These are phyloP conservation scores for Taenioides sp. DNA, from an alignment of 2,797 vertebrate genomes.

Conservation along the genomic window DNA sequence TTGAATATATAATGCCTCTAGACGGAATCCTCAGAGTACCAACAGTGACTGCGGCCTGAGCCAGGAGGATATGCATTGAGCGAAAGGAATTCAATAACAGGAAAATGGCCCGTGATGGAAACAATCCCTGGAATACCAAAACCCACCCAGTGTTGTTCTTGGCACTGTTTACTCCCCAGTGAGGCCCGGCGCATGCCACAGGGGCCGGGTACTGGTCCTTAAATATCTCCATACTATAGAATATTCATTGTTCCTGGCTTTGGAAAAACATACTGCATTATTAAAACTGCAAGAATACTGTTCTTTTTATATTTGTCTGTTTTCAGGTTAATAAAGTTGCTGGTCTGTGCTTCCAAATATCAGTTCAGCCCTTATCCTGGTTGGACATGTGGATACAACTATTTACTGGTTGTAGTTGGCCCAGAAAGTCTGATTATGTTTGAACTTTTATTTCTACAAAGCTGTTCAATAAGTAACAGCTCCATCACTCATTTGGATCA, in stretches of 20 bases:
- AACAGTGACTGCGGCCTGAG: conserved; percentile 61
- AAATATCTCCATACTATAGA: conserved; percentile 6
- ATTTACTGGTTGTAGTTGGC: too few species aligned
- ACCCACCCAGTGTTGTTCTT: conserved; percentile 80
- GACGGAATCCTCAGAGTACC: conserved; percentile 38
- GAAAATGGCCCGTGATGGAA: conserved; percentile 82
- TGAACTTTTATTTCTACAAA: too few species aligned
- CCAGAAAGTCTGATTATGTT: too few species aligned
- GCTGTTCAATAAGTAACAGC: too few species aligned
- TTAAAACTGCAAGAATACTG: not conserved
- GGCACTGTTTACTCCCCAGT: conserved; percentile 66
- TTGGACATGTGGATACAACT: too few species aligned
- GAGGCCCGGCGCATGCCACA: conserved; percentile 24
- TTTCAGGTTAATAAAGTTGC: not conserved
- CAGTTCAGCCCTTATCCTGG: too few species aligned
- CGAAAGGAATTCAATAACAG: conserved; percentile 84
- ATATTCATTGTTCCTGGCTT: conserved; percentile 27
- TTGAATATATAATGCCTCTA: conserved; percentile 9
- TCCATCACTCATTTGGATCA: too few species aligned
- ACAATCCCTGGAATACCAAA: conserved; percentile 80
- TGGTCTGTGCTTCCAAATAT: not conserved
- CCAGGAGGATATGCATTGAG: conserved; percentile 76
- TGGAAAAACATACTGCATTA: not conserved
- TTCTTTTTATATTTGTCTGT: not conserved
- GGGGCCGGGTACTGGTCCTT: conserved; percentile 9